Evolutionary conservation across 2,888 invertebrate species (phyloP).

Genomic region (Periphyllus acericola): DNA sequence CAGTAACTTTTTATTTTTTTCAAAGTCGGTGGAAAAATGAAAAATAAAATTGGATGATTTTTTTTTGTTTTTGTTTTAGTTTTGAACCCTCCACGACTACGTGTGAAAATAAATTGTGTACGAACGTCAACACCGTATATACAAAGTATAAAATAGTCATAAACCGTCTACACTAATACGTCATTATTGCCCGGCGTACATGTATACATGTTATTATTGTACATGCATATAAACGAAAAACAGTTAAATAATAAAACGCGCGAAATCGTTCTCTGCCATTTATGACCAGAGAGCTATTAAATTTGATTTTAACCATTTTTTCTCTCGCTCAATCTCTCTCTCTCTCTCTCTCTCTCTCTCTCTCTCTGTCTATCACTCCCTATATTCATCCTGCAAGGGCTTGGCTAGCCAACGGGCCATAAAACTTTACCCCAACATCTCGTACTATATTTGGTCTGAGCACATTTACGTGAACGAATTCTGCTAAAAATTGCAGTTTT

Average conservation of each 20-base stretch:
- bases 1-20: constrained; percentile 41
- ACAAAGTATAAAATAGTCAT: constrained; percentile 50
- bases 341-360: background rate
- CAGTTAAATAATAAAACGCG: constrained; percentile 58
- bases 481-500: background rate
- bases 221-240: constrained; percentile 37
- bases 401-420: constrained; percentile 6
- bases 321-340: background rate
- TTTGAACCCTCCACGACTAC: background rate
- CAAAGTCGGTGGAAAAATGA: background rate
- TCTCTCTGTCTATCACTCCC: background rate
- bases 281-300: constrained; percentile 52
- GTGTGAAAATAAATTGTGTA: constrained; percentile 43
- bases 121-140: background rate
- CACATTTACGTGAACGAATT: constrained; percentile 6
- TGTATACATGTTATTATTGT: constrained; percentile 42
- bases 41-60: constrained; percentile 21
- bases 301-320: constrained; percentile 49
- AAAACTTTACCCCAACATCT: constrained; percentile 15
- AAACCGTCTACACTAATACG: constrained; percentile 51
- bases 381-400: background rate
- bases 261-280: constrained; percentile 38
- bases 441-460: background rate
- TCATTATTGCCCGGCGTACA: constrained; percentile 21
- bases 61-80: background rate